Evolutionary conservation across 2,797 vertebrate genomes (phyloP).

Genomic region (Neosalanx taihuensis): DNA sequence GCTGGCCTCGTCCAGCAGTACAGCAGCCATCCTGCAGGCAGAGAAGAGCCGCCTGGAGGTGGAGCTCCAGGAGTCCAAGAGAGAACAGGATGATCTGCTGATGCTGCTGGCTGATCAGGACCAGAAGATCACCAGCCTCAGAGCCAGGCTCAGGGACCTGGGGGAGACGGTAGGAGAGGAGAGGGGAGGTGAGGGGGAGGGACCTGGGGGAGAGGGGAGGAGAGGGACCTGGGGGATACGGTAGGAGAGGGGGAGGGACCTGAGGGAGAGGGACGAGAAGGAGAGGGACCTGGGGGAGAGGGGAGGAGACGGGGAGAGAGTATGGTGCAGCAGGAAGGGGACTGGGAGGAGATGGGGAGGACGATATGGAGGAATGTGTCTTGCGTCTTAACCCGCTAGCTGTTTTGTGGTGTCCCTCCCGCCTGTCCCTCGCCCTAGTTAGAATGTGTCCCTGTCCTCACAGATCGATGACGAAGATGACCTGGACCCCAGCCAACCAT

Average conservation of each 20-base stretch:
- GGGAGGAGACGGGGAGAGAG: no score
- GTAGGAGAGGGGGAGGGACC: no score
- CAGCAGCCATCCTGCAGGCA: constrained; percentile 85
- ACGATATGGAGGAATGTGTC: background rate
- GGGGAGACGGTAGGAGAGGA: constrained; percentile 78
- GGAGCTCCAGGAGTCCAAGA: constrained; percentile 91
- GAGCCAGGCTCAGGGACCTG: constrained; percentile 83
- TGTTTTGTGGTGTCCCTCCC: constrained; percentile 35
- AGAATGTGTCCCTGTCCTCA: constrained; percentile 51
- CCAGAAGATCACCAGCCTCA: constrained; percentile 88
- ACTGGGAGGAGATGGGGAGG: background rate
- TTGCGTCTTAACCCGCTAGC: constrained; percentile 27
- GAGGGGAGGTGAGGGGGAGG: background rate
- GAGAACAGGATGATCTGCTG: constrained; percentile 95
- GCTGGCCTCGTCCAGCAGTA: constrained; percentile 85
- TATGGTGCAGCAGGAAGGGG: no score
- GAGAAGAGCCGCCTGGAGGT: constrained; percentile 85
- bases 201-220: background rate
- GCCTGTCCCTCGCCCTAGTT: constrained; percentile 39
- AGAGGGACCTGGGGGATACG: no score
- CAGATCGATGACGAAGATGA: constrained; percentile 97
- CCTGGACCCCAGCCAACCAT: constrained; percentile 85
- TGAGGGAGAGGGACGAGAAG: no score
- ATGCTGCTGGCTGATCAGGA: constrained; percentile 97
- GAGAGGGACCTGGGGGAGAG: no score